phyloP scores from a whole-genome alignment of 2,888 invertebrate genomes.

The Mesoligia furuncula region DNA sequence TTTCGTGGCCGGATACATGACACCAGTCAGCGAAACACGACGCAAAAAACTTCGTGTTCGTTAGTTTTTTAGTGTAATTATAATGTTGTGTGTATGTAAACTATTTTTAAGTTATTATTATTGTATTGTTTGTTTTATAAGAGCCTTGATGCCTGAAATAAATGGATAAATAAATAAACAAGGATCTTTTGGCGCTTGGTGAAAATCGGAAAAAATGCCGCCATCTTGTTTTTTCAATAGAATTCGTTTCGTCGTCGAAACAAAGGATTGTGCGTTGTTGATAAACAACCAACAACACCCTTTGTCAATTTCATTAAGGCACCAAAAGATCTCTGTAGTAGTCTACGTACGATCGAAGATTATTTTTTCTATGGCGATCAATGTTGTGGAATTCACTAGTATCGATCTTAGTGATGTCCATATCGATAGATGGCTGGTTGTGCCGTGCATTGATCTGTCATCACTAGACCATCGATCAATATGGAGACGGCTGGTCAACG shows the following conservation, averaged over 20 bases:
- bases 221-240: not conserved
- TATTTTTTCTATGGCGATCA: not conserved
- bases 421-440: not conserved
- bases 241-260: no score
- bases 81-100: no score
- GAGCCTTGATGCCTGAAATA: no score
- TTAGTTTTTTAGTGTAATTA: no score
- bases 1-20: no score
- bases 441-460: not conserved
- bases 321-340: not conserved
- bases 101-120: no score
- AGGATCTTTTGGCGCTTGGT: not conserved
- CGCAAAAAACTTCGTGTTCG: no score
- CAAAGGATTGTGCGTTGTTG: not conserved
- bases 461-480: not conserved
- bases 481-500: not conserved
- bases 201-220: not conserved
- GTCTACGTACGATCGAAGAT: not conserved
- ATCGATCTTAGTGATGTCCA: not conserved
- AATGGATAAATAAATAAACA: no score
- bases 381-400: not conserved
- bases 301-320: not conserved
- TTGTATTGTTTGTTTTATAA: no score
- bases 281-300: not conserved
- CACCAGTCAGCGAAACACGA: no score